A percentile compares a stretch with the other conserved stretches of the same genome.
Conservation (phyloP, 2,888 invertebrate species). For the Lacanobia oleracea region DNA sequence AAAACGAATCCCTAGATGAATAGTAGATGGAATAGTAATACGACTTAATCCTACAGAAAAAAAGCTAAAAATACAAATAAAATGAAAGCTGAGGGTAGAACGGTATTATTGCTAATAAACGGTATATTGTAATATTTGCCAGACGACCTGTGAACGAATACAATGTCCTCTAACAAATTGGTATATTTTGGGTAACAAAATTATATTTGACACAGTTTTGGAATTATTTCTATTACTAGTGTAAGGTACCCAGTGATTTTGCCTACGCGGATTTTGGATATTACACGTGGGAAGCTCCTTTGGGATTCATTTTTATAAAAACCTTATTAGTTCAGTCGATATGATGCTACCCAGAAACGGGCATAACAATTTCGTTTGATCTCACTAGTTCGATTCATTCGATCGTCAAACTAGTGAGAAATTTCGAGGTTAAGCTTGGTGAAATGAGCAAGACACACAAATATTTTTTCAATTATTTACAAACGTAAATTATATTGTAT, state of each 20-base stretch:
- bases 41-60: slow-evolving; percentile 7
- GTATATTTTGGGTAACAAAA: not conserved
- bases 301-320: not conserved
- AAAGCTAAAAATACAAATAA: slow-evolving; percentile 14
- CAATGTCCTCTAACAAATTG: slow-evolving; percentile 11
- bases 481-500: too few relatives aligned
- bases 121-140: not conserved
- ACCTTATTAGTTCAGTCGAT: too few relatives aligned
- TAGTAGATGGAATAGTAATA: slow-evolving; percentile 18
- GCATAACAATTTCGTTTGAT: too few relatives aligned
- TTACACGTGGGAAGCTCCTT: not conserved
- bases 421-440: too few relatives aligned
- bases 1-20: slow-evolving; percentile 17
- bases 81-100: slow-evolving; percentile 12
- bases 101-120: slow-evolving; percentile 1
- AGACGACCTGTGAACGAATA: slow-evolving; percentile 13
- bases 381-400: too few relatives aligned
- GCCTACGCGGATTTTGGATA: not conserved
- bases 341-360: too few relatives aligned
- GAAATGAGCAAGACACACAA: too few relatives aligned
- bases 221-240: not conserved
- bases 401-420: too few relatives aligned
- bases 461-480: too few relatives aligned
- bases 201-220: not conserved
- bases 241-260: not conserved